Conservation (phyloP, 2,113 vertebrate species). For the Hoplias malabaricus region DNA sequence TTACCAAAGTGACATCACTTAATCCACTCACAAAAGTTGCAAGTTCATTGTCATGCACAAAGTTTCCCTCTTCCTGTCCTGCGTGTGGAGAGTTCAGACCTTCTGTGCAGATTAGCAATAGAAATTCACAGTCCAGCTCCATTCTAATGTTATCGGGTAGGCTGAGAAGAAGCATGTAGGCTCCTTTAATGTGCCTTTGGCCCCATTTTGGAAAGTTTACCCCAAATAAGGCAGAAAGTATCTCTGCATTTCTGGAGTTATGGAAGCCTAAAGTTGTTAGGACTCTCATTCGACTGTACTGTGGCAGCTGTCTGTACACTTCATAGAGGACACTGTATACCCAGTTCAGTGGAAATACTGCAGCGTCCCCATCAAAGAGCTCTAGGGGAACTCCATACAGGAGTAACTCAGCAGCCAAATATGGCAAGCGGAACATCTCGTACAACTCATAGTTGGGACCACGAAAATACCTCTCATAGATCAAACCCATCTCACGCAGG, state of each 20-base stretch:
- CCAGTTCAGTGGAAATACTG: conserved; percentile 66
- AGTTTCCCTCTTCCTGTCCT: conserved; percentile 17
- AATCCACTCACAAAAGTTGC: conserved; percentile 67
- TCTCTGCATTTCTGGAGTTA: conserved; percentile 68
- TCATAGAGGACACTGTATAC: conserved; percentile 63
- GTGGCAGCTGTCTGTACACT: conserved; percentile 58
- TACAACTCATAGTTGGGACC: conserved; percentile 49
- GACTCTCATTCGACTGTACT: conserved; percentile 52
- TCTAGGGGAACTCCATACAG: conserved; percentile 70
- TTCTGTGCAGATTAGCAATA: conserved; percentile 79
- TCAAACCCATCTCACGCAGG: conserved; percentile 70
- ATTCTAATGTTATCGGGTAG: conserved; percentile 67
- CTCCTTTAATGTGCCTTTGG: conserved; percentile 65
- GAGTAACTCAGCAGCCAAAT: conserved; percentile 65
- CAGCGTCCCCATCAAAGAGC: conserved; percentile 71
- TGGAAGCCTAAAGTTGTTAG: conserved; percentile 62
- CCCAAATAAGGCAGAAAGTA: conserved; percentile 83
- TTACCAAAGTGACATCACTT: conserved; percentile 70
- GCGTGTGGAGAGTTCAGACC: conserved; percentile 55
- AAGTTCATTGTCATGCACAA: conserved; percentile 64
- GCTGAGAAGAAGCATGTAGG: conserved; percentile 66
- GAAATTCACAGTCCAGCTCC: conserved; percentile 75
- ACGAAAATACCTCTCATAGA: conserved; percentile 68
- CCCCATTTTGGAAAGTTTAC: conserved; percentile 71
- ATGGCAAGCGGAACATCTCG: conserved; percentile 62